Conservation (phyloP, 1,140 invertebrate genomes). For the Papilio polyxenes region DNA sequence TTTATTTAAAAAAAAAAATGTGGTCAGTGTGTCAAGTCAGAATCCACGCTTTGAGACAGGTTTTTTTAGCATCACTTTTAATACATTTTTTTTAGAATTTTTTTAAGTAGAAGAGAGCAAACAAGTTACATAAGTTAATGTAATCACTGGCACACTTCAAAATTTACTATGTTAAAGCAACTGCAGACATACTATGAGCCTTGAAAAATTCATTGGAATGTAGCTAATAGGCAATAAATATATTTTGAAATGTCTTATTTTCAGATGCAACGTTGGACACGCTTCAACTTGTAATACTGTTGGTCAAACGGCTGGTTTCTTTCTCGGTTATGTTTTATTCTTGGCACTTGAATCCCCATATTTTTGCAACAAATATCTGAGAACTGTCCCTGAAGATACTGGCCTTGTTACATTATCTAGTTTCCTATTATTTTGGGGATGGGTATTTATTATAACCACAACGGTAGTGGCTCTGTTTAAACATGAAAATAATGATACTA, state of each 20-base stretch:
- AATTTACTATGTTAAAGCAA: no score
- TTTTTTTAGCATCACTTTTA: no score
- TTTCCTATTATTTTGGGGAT: slow-evolving; percentile 98
- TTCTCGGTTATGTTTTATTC: slow-evolving; percentile 98
- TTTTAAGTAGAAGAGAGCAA: no score
- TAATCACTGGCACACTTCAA: no score
- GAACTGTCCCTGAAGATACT: slow-evolving; percentile 84
- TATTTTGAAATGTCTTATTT: slow-evolving; percentile 48
- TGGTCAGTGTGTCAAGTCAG: no score
- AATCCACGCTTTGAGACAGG: no score
- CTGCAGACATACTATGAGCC: neutral
- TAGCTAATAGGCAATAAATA: neutral
- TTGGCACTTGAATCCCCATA: slow-evolving; percentile 97
- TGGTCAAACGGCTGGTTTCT: slow-evolving; percentile 98
- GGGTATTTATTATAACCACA: slow-evolving; percentile 94
- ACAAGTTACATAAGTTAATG: no score
- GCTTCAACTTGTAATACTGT: slow-evolving; percentile 99
- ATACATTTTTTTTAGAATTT: no score
- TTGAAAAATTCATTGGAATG: no score
- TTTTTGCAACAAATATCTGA: slow-evolving; percentile 97
- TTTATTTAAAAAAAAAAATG: no score
- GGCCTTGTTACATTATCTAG: slow-evolving; percentile 93
- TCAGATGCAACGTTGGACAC: slow-evolving; percentile 96
- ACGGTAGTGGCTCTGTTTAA: slow-evolving; percentile 95
- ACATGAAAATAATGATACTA: slow-evolving; percentile 84